phyloP scores from a whole-genome alignment of 1,140 invertebrate species.

The Bombus confusus region DNA sequence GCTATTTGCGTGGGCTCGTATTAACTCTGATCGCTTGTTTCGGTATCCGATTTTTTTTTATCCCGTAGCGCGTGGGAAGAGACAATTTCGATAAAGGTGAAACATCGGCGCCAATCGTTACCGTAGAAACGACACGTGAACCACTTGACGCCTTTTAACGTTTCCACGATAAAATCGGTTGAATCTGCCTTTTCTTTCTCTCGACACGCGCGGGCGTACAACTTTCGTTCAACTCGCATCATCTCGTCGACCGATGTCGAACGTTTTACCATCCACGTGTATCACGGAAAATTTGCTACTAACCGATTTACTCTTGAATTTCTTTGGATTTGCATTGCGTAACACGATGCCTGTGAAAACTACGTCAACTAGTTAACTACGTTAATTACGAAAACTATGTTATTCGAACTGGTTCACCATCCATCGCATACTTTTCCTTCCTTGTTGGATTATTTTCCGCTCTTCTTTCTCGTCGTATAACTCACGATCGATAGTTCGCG shows the following conservation, averaged over 20 bases:
- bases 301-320: background rate
- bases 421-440: background rate
- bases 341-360: background rate
- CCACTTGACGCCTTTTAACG: no score
- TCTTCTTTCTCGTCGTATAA: background rate
- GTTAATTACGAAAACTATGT: no score
- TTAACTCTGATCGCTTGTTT: background rate
- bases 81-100: background rate
- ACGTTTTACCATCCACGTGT: background rate
- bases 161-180: background rate
- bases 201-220: background rate
- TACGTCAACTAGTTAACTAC: no score
- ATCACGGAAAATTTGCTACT: no score
- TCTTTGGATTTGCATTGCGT: background rate
- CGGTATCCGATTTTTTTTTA: background rate
- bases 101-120: background rate
- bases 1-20: conserved; percentile 18
- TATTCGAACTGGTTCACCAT: background rate
- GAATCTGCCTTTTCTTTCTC: background rate
- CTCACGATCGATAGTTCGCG: background rate
- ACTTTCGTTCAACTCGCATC: background rate
- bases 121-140: background rate
- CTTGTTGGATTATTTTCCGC: background rate
- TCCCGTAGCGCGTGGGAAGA: background rate
- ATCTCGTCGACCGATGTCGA: background rate